These are phyloP conservation scores for Vanessa tameamea DNA, from an alignment of 1,140 invertebrate genomes.

Conservation along the genomic window DNA sequence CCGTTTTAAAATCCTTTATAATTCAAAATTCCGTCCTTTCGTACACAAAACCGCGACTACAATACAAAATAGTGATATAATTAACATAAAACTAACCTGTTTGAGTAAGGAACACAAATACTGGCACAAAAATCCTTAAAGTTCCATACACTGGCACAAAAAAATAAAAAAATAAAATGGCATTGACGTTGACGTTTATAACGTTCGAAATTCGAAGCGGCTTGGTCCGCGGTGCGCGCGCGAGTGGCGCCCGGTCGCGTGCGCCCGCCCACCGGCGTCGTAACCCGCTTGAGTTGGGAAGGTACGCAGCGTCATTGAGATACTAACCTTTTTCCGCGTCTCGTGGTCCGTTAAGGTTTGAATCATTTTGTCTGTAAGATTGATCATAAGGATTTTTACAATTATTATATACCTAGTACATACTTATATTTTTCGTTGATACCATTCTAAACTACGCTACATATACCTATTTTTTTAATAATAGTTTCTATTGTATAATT, in stretches of 20 bases:
- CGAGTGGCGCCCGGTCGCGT: slow-evolving; percentile 70
- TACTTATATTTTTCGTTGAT: neutral
- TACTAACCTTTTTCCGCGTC: slow-evolving; percentile 25
- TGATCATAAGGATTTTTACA: too few species aligned
- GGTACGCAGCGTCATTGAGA: slow-evolving; percentile 42
- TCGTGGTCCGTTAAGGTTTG: neutral
- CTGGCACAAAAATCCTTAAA: slow-evolving; percentile 25
- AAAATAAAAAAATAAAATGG: slow-evolving; percentile 53
- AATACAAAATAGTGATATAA: slow-evolving; percentile 19
- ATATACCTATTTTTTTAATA: neutral
- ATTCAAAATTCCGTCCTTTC: slow-evolving; percentile 13
- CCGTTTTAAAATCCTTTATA: slow-evolving; percentile 26
- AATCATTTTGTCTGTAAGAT: neutral
- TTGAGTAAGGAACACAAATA: slow-evolving; percentile 45
- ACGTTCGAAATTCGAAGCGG: slow-evolving; percentile 64
- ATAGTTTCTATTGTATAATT: neutral
- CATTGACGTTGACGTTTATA: slow-evolving; percentile 51
- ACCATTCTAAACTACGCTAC: neutral
- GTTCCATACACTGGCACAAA: slow-evolving; percentile 60
- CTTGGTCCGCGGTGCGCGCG: slow-evolving; percentile 68
- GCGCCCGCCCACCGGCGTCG: slow-evolving; percentile 54
- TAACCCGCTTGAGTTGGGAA: slow-evolving; percentile 59
- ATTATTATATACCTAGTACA: too few species aligned
- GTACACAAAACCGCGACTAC: neutral
- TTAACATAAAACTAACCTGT: slow-evolving; percentile 54